phyloP scores from a whole-genome alignment of 2,797 vertebrate species.

The Glyptemys insculpta region DNA sequence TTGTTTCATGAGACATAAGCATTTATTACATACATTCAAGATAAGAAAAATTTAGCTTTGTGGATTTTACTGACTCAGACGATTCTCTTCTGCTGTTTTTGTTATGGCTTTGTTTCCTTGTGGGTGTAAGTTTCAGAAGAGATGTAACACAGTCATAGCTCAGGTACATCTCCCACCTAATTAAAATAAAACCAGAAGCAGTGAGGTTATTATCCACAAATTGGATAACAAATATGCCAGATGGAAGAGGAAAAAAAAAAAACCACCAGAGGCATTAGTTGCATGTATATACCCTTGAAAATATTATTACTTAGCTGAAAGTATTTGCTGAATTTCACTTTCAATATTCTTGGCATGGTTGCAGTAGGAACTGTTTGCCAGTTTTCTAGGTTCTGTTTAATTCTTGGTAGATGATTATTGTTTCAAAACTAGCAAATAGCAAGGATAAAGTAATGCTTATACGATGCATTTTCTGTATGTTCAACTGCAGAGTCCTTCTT shows the following conservation, averaged over 20 bases:
- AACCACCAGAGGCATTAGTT: not conserved
- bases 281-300: not conserved
- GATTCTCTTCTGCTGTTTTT: constrained; percentile 16
- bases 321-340: constrained; percentile 30
- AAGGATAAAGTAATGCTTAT: not conserved
- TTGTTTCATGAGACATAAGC: not conserved
- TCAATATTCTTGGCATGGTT: not conserved
- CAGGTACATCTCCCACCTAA: constrained; percentile 24
- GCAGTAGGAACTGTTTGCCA: not conserved
- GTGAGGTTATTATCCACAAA: constrained; percentile 33
- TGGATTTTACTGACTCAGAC: constrained; percentile 60
- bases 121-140: constrained; percentile 56
- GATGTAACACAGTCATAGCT: not conserved
- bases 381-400: not conserved
- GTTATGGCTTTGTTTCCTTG: constrained; percentile 26
- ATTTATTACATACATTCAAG: not conserved
- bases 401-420: not conserved
- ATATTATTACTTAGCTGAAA: not conserved
- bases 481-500: not conserved
- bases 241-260: not conserved
- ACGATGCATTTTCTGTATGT: not conserved
- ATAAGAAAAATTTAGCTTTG: constrained; percentile 19
- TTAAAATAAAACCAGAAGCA: constrained; percentile 54
- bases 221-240: constrained; percentile 7
- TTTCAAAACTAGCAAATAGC: not conserved